Evolutionary conservation across 2,888 invertebrate species (phyloP).

Genomic region (Chelonus formosanus): DNA sequence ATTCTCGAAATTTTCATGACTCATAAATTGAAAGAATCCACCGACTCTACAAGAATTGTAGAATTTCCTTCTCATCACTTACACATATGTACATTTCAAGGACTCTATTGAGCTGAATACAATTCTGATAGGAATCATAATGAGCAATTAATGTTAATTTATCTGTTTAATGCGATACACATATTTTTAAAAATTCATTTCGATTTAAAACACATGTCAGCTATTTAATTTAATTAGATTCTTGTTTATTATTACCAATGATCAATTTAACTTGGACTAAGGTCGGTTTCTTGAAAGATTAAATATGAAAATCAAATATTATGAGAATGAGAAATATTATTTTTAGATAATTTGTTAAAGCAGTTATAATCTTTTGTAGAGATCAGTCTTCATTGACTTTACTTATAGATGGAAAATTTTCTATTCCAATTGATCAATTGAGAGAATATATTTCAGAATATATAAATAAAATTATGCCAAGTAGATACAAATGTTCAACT

Average conservation of each 20-base stretch:
- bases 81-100: slow-evolving; percentile 4
- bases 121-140: slow-evolving; percentile 35
- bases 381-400: not conserved
- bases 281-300: not conserved
- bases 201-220: not conserved
- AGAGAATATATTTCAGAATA: too few relatives aligned
- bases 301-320: not conserved
- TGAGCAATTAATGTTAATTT: slow-evolving; percentile 38
- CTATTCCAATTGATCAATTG: too few relatives aligned
- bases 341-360: too few relatives aligned
- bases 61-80: too few relatives aligned
- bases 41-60: too few relatives aligned
- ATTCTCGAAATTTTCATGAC: not conserved
- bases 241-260: too few relatives aligned
- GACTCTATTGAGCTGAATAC: slow-evolving; percentile 2
- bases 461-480: too few relatives aligned
- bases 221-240: too few relatives aligned
- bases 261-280: too few relatives aligned
- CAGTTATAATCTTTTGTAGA: not conserved
- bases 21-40: not conserved
- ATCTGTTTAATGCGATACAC: slow-evolving; percentile 7
- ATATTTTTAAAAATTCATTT: not conserved
- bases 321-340: too few relatives aligned
- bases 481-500: too few relatives aligned
- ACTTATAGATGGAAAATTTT: too few relatives aligned